phyloP scores from a whole-genome alignment of 2,113 vertebrate genomes.

The Oxyruncus cristatus region DNA sequence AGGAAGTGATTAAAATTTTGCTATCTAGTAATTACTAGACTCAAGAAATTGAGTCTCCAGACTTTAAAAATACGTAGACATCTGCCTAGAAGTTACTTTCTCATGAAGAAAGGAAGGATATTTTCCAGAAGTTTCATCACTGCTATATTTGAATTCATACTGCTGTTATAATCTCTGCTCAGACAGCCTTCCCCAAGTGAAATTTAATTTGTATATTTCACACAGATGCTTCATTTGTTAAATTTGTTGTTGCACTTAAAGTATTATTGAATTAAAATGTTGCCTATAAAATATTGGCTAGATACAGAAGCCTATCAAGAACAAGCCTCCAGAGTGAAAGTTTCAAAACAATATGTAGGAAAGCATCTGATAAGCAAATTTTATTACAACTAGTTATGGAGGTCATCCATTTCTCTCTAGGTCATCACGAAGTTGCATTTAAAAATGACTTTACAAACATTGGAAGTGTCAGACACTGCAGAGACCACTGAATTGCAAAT shows the following conservation, averaged over 20 bases:
- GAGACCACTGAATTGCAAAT: neutral
- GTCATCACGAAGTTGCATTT: neutral
- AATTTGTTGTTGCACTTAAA: neutral
- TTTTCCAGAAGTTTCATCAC: neutral
- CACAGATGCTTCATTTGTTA: neutral
- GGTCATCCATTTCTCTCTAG: neutral
- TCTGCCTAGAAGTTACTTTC: neutral
- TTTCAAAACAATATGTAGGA: neutral
- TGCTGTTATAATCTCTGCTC: neutral
- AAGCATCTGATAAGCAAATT: neutral
- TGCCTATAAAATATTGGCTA: neutral
- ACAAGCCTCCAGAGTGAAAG: neutral
- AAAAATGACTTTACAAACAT: neutral
- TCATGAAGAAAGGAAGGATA: neutral
- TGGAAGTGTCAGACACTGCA: neutral
- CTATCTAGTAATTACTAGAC: conserved; percentile 13
- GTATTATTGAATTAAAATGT: neutral
- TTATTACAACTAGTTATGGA: neutral
- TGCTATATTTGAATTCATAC: neutral
- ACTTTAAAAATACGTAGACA: neutral
- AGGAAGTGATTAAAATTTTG: conserved; percentile 9
- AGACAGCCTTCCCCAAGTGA: neutral
- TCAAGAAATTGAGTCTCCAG: neutral
- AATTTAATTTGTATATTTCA: neutral
- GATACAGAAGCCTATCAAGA: neutral